Percentiles rank a stretch among this genome's conserved stretches.
Evolutionary conservation across 35 echinoderm and acorn worm species (phyloP).

Genomic region (Chiridota heheva): DNA sequence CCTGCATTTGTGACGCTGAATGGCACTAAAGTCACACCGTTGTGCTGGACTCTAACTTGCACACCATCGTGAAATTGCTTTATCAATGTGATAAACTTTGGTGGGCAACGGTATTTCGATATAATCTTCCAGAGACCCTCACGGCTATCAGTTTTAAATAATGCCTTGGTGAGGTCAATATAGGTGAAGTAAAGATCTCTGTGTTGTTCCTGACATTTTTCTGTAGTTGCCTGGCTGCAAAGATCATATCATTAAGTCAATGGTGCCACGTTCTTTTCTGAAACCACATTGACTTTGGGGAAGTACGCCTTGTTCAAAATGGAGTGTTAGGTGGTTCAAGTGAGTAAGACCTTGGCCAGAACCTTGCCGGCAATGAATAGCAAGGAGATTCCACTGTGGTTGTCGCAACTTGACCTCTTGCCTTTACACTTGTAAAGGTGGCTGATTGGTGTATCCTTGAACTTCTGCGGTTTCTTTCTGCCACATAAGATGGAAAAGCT

Average conservation of each 20-base stretch:
- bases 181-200: not conserved
- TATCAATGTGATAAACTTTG: not conserved
- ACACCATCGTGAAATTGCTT: not conserved
- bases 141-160: not conserved
- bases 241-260: not conserved
- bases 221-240: not conserved
- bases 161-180: constrained; percentile 6
- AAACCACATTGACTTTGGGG: too few relatives aligned
- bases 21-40: not conserved
- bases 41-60: not conserved
- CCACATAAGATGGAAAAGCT: too few relatives aligned
- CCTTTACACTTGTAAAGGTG: too few relatives aligned
- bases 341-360: not conserved
- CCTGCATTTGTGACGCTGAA: not conserved
- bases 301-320: too few relatives aligned
- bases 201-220: constrained; percentile 6
- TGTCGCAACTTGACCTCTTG: too few relatives aligned
- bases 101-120: not conserved
- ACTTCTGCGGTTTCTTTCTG: too few relatives aligned
- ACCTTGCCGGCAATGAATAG: constrained; percentile 3
- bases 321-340: not conserved
- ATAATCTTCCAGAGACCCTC: constrained; percentile 4
- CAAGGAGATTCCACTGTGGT: not conserved
- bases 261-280: constrained; percentile 11
- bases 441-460: too few relatives aligned